A percentile compares a stretch with the other conserved stretches of the same genome.
These are phyloP conservation scores for Tetragonula clypearis DNA, from an alignment of 1,140 invertebrate species.

Conservation along the genomic window DNA sequence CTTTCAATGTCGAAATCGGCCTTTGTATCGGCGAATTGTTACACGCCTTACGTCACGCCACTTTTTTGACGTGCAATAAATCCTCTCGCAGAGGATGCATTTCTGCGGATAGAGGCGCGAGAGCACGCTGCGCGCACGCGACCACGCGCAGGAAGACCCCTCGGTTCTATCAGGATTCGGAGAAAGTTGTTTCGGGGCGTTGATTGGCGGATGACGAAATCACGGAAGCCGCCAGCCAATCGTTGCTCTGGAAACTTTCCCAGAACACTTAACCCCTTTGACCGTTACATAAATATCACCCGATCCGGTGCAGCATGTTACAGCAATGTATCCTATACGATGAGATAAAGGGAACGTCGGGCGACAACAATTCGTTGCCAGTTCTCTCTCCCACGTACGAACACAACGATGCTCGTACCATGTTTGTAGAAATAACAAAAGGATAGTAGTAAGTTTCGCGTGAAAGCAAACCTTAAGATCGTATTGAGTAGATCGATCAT, in stretches of 20 bases:
- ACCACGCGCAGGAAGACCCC: constrained; percentile 40
- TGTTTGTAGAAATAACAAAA: neutral
- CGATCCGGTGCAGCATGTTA: constrained; percentile 51
- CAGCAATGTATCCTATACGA: constrained; percentile 53
- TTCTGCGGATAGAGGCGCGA: constrained; percentile 46
- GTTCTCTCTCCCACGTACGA: constrained; percentile 34
- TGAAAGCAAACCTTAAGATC: neutral
- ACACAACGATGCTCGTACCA: neutral
- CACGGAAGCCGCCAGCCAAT: constrained; percentile 71
- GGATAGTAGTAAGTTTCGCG: neutral
- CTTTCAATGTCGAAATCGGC: constrained; percentile 40
- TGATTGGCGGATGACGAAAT: constrained; percentile 74
- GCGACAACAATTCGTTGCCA: constrained; percentile 44
- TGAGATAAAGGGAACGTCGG: constrained; percentile 52
- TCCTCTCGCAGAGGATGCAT: constrained; percentile 47
- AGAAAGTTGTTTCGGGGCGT: constrained; percentile 74
- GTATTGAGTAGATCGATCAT: neutral
- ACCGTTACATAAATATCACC: constrained; percentile 72
- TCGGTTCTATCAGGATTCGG: constrained; percentile 68
- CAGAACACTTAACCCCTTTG: constrained; percentile 71
- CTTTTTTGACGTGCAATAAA: constrained; percentile 27
- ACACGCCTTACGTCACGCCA: constrained; percentile 30
- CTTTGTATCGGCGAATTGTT: constrained; percentile 44
- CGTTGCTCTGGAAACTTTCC: constrained; percentile 71
- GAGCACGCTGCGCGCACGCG: neutral